phyloP scores from a whole-genome alignment of 2,113 vertebrate species.

The Callaeas wilsoni region DNA sequence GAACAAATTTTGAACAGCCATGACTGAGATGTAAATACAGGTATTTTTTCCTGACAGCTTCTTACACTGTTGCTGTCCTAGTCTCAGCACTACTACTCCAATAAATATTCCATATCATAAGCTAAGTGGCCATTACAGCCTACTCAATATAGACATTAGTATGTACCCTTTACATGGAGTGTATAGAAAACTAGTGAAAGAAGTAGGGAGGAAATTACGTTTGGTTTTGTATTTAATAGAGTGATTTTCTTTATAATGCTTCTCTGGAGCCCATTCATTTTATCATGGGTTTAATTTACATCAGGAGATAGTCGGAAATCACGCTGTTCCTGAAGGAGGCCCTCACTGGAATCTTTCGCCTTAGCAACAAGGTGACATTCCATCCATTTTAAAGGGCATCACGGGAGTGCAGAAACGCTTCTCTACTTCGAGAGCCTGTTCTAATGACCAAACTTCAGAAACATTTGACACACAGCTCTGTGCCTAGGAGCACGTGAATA shows the following conservation, averaged over 20 bases:
- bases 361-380: neutral
- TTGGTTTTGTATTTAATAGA: slow-evolving; percentile 19
- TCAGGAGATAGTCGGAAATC: neutral
- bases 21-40: neutral
- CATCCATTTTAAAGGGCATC: neutral
- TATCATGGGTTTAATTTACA: slow-evolving; percentile 50
- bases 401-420: neutral
- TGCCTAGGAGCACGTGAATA: slow-evolving; percentile 24
- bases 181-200: slow-evolving; percentile 4
- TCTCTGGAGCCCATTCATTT: slow-evolving; percentile 12
- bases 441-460: slow-evolving; percentile 38
- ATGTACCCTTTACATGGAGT: neutral
- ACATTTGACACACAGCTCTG: slow-evolving; percentile 12
- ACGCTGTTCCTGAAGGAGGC: neutral
- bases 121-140: neutral
- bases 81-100: neutral
- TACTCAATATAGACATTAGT: neutral
- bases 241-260: slow-evolving; percentile 6
- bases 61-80: neutral
- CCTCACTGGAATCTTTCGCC: neutral
- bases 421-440: neutral
- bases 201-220: neutral
- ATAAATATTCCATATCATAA: neutral
- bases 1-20: neutral
- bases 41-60: neutral